Evolutionary conservation across 2,797 vertebrate genomes (phyloP), one percentile per base, ranked within the genome.

Genomic region (Sebastiscus tertius): DNA sequence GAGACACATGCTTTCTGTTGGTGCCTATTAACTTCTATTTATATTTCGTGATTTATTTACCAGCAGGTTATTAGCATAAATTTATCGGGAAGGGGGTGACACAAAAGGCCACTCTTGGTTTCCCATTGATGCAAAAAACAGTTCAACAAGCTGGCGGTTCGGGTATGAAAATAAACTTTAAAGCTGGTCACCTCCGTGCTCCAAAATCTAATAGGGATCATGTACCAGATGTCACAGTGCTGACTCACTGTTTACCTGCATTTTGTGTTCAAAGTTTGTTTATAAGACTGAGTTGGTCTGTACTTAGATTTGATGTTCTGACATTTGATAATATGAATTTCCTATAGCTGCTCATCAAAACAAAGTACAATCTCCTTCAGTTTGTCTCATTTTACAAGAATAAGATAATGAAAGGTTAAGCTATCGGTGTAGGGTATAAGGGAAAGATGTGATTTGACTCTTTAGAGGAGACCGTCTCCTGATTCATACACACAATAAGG

Each of bases 1-100:
- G 73, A 83, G 81, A 92, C 85, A 82, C 82, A 85, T 83, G 81
- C 75, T 87, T 94, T 91, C 65, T 82, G 81, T 72, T 89, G 77
- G 56, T 87, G 74, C 84, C 84, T 72, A 87, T 92, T 90, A 87
- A 91, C 77, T 91, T 89, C 75, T 89, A 85, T 93, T 92, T 91
- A 91, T 80, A 85, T 91, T 92, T 92, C 36, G 81, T 91, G 80
- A 92, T 92, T 88, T 94, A 94, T 93, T 93, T 91, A 91, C 84
- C 58, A 81, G 82, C 65, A 59, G 54, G 72, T 72, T 85, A 88
- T 92, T 88, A 80, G 69, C 83, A 90, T 91, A 68, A 31, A 86
- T 86, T 46, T 77, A 90, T 90, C 60, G 69, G 70, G 77, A 64
- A 71, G 49, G 20, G 73, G 73, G 36, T 80, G 81, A 87, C 82